Evolutionary conservation across 2,888 invertebrate species (phyloP), one percentile per base, ranked within the genome.

Genomic region (Protophormia terraenovae): DNA sequence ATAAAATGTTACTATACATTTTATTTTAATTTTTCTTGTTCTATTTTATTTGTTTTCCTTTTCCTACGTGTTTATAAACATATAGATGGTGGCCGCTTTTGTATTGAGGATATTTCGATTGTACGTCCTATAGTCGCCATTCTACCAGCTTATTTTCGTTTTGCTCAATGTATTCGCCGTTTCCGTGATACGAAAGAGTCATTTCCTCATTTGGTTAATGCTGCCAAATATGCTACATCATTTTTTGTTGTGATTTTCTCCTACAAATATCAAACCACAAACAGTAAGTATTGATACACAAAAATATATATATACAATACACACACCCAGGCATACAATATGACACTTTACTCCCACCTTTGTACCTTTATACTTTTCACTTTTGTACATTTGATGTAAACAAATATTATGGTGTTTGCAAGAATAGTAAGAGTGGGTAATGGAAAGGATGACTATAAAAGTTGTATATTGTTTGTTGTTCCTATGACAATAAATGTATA

Each of bases 201-300:
- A 5, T 96, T 96, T 92, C 97, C 96, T 7, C 97, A 97, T 94
- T 93, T 97, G 75, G 96, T 96, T 27, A 97, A 97, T 93, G 97
- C 97, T 35, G 96, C 96, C 66, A 98, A 98, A 93, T 98, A 98
- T 93, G 96, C 97, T 0, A 97, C 97, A 3, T 96, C 97, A 0
- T 97, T 98, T 92, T 95, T 97, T 87, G 97, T 97, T 35, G 96
- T 97, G 5, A 94, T 96, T 29, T 96, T 97, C 89, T 94, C 95
- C 2, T 94, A 91, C 84, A 90, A 91, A 86, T 91, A 88, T 86
- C 91, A 92, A 76, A 90, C 89, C n/a, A 92, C 92, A 24, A 88
- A 89, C 84, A 89, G 92, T 92, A 88, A 91, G 91, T 89, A 75
- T 38, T 55, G 32, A 14, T 1, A 1, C 1, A 22, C 8, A 50